Evolutionary conservation across 2,797 vertebrate species (phyloP), one percentile per base, ranked within the genome.

Genomic region (Eupleurogrammus muticus): DNA sequence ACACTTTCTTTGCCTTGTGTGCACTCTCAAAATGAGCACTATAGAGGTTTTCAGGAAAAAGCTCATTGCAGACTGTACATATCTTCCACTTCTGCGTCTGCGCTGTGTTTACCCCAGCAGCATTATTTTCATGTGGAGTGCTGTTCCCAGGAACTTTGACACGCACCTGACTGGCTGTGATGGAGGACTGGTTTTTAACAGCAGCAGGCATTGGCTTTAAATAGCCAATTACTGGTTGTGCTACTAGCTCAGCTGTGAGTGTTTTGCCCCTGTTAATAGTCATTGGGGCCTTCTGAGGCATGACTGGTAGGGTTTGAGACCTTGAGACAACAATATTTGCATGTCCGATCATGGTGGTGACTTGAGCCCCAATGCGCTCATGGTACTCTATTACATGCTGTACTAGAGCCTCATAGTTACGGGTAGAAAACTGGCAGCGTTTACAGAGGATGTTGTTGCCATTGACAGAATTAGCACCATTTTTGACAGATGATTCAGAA

Each of bases 11-110:
- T 0, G 97, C 97, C 92, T 98, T 99, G 91, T 99, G 97, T 52
- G 97, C 97, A 80, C 96, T 99, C 87, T 99, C 97, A 76, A 99
- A 98, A 90, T 99, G 98, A 81, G 96, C 95, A 10, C 96, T 98
- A 80, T 99, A 99, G 75, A 98, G 94, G 13, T 97, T 99, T 90
- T 99, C 98, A 12, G 98, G 97, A 77, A 99, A 99, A 67, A 99
- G 96, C 94, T 99, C 97, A 14, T 98, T 99, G 91, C 97, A 99
- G 88, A 99, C 98, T 9, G 97, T 98, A 86, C 98, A 99, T 86
- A 99, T 99, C 92, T 99, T 99, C 98, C 97, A 99, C 84, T 99
- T 99, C 71, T 99, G 97, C 1, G 97, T 98, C 86, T 97, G 97
- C 0, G 96, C 94, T 3, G 96, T 97, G 85, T 92, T 93, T 21